Conservation (phyloP, 2,113 vertebrate species). For the Vulpes ferrilata region DNA sequence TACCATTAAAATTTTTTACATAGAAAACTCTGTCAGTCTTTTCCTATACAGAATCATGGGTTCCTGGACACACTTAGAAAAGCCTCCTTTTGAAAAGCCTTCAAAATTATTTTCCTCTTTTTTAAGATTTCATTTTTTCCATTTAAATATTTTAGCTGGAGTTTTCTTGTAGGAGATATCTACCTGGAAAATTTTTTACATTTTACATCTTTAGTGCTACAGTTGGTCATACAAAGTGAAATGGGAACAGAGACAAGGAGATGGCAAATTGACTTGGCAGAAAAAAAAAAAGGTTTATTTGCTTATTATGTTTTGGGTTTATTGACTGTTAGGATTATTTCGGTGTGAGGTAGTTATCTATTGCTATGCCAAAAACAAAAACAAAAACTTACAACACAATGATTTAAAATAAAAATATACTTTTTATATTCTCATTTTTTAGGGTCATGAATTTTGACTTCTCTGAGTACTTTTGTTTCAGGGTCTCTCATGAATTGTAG, state of each 20-base stretch:
- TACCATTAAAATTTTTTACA: not conserved
- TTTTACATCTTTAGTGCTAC: not conserved
- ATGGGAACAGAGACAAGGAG: not conserved
- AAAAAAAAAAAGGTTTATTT: not conserved
- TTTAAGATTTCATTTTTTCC: not conserved
- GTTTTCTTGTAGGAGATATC: not conserved
- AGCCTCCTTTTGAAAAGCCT: not conserved
- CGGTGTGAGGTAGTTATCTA: not conserved
- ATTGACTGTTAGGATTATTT: not conserved
- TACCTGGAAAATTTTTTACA: not conserved
- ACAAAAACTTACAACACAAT: not conserved
- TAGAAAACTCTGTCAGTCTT: not conserved
- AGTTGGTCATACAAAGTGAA: not conserved
- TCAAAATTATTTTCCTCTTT: not conserved
- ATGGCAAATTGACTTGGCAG: not conserved
- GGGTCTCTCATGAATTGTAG: not conserved
- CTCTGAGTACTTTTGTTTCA: not conserved
- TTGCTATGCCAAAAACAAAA: not conserved
- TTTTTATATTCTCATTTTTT: not conserved
- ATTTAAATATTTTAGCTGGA: slow-evolving; percentile 22
- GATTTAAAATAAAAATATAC: not conserved
- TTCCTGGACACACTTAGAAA: not conserved
- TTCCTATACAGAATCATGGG: not conserved
- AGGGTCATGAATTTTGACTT: not conserved
- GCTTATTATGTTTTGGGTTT: not conserved